phyloP scores from a whole-genome alignment of 2,797 vertebrate genomes.

The Alfaro cultratus region DNA sequence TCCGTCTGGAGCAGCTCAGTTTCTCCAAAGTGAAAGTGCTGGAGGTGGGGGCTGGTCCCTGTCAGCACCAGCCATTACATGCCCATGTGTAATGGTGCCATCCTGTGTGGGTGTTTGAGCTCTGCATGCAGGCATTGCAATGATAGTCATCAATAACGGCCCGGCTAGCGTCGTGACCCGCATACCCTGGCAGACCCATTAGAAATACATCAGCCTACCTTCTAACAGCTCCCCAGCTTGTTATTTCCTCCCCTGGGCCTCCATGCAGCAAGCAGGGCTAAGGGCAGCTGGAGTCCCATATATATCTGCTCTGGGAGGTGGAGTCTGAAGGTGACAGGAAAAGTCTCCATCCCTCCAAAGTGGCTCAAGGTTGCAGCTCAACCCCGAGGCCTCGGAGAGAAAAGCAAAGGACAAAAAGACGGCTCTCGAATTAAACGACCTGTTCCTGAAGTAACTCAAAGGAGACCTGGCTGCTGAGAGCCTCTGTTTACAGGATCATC shows the following conservation, averaged over 20 bases:
- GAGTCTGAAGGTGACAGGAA: slow-evolving; percentile 73
- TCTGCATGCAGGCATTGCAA: slow-evolving; percentile 13
- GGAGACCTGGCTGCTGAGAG: slow-evolving; percentile 13
- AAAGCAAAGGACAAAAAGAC: slow-evolving; percentile 60
- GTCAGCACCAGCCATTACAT: not conserved
- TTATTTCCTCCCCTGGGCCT: slow-evolving; percentile 54
- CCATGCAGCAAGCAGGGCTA: slow-evolving; percentile 43
- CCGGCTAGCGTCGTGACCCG: slow-evolving; percentile 33
- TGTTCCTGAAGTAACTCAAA: slow-evolving; percentile 35
- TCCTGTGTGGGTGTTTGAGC: slow-evolving; percentile 21
- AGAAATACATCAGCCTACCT: slow-evolving; percentile 57
- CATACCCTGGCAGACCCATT: slow-evolving; percentile 35
- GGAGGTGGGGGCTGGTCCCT: not conserved
- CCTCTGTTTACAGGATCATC: slow-evolving; percentile 14
- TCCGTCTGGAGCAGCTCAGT: not conserved
- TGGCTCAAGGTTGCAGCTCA: slow-evolving; percentile 71
- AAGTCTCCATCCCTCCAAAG: slow-evolving; percentile 64
- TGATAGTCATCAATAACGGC: slow-evolving; percentile 61
- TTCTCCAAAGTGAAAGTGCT: slow-evolving; percentile 1
- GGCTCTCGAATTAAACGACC: slow-evolving; percentile 64
- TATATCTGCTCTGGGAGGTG: slow-evolving; percentile 48
- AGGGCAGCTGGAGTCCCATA: slow-evolving; percentile 46
- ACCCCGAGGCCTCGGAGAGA: slow-evolving; percentile 50
- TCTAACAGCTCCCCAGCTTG: slow-evolving; percentile 50
- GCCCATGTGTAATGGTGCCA: slow-evolving; percentile 8